phyloP scores from a whole-genome alignment of 2,113 vertebrate species.

The Agapornis roseicollis region DNA sequence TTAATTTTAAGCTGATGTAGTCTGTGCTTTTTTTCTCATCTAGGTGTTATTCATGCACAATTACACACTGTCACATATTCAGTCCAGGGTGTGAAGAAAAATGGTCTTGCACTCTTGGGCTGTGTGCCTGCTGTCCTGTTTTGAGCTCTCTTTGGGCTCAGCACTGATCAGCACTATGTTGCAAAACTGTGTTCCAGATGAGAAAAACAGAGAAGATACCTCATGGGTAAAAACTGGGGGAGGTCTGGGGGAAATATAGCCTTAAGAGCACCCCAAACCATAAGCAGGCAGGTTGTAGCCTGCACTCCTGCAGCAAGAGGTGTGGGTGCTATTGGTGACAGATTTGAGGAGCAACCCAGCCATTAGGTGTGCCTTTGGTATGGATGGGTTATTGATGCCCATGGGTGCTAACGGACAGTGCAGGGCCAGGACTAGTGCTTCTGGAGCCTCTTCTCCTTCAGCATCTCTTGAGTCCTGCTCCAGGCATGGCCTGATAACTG shows the following conservation, averaged over 20 bases:
- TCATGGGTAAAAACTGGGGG: background rate
- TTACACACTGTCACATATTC: background rate
- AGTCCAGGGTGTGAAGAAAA: background rate
- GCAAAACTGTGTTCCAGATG: background rate
- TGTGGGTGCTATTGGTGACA: background rate
- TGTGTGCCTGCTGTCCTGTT: background rate
- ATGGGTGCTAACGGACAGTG: accelerated
- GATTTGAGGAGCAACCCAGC: background rate
- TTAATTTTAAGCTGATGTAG: background rate
- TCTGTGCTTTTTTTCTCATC: background rate
- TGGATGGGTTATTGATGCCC: background rate
- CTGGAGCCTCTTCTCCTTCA: background rate
- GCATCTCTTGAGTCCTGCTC: background rate
- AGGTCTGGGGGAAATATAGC: background rate
- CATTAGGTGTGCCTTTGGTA: background rate
- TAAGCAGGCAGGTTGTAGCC: background rate
- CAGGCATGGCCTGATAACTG: background rate
- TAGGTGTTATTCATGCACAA: background rate
- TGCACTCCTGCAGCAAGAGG: background rate
- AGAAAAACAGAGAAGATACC: background rate
- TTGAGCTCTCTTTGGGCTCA: background rate
- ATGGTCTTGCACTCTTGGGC: background rate
- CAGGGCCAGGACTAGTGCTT: background rate
- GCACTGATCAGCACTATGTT: background rate
- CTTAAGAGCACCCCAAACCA: background rate